Evolutionary conservation across 2,888 invertebrate genomes (phyloP).

Genomic region (Cabera pusaria): DNA sequence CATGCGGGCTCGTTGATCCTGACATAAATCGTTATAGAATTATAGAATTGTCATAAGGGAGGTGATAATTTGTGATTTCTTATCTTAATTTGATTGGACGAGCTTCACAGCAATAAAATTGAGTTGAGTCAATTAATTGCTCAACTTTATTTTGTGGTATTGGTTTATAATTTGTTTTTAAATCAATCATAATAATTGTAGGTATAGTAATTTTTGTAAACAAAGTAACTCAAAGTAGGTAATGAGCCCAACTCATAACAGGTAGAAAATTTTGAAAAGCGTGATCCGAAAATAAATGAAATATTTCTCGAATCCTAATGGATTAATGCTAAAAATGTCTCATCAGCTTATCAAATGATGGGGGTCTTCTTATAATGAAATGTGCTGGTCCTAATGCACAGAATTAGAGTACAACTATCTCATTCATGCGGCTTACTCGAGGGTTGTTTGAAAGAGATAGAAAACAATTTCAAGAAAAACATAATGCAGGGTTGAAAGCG

Average conservation of each 20-base stretch:
- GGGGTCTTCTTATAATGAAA: conserved; percentile 75
- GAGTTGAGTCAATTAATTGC: too few relatives aligned
- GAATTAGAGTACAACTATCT: conserved; percentile 47
- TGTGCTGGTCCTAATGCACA: conserved; percentile 64
- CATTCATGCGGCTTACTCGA: conserved; percentile 36
- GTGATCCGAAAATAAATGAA: conserved; percentile 56
- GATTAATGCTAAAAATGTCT: conserved; percentile 74
- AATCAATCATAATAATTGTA: too few relatives aligned
- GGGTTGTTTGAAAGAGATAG: conserved; percentile 44
- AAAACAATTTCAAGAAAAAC: conserved; percentile 73
- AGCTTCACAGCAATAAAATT: conserved; percentile 5
- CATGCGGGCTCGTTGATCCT: conserved; percentile 79
- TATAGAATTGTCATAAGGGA: conserved; percentile 57
- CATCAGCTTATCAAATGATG: conserved; percentile 77
- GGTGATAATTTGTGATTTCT: conserved; percentile 53
- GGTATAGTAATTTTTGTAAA: too few relatives aligned
- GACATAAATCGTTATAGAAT: conserved; percentile 71
- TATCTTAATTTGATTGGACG: conserved; percentile 28
- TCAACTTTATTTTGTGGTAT: too few relatives aligned
- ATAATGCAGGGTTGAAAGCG: conserved; percentile 72
- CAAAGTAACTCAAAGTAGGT: too few relatives aligned
- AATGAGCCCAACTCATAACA: too few relatives aligned
- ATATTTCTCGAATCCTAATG: conserved; percentile 62
- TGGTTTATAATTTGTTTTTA: too few relatives aligned
- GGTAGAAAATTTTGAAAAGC: conserved; percentile 29